Conservation (phyloP, 2,888 invertebrate species). For the Machimus rusticus region DNA sequence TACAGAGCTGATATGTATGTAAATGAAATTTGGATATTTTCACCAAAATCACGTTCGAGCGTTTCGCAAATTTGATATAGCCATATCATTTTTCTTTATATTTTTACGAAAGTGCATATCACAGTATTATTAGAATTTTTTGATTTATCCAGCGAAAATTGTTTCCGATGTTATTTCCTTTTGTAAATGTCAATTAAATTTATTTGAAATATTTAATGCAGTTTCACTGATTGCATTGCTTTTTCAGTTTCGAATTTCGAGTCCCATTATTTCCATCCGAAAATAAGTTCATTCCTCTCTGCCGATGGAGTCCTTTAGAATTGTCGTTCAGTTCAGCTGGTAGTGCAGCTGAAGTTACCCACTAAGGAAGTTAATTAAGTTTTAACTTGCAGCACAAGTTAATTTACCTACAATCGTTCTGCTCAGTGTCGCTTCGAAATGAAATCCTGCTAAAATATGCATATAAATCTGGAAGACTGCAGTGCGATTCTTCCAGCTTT, state of each 20-base stretch:
- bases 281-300: neutral
- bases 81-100: constrained; percentile 10
- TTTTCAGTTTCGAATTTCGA: neutral
- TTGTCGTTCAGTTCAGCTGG: neutral
- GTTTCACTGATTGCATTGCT: neutral
- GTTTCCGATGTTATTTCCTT: neutral
- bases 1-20: neutral
- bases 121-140: neutral
- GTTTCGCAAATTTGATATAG: neutral
- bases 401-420: neutral
- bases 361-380: neutral
- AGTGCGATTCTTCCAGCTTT: neutral
- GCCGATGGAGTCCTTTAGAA: neutral
- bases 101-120: constrained; percentile 14
- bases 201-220: neutral
- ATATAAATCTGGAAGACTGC: neutral
- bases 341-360: neutral
- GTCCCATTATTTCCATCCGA: neutral
- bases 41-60: neutral
- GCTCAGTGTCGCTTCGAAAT: neutral
- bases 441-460: neutral
- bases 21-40: neutral
- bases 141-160: neutral
- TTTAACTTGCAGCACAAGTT: neutral
- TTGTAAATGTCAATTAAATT: constrained; percentile 34